Evolutionary conservation across 64 coral and sea anemone species (phyloP), one percentile per base, ranked within the genome.

Genomic region (Pocillopora damicornis): DNA sequence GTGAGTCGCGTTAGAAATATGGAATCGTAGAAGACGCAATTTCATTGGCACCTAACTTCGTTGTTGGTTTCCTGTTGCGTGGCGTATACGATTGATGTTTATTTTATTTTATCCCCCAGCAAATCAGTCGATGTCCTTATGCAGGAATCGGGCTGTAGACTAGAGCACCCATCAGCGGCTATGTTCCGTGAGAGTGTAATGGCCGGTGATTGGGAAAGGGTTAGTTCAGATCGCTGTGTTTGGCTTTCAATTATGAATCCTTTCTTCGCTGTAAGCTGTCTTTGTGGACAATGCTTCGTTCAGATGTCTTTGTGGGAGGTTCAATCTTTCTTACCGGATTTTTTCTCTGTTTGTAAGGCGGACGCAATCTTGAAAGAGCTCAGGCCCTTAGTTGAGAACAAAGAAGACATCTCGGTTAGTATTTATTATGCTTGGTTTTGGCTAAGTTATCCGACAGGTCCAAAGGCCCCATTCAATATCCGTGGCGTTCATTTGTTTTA

Each of bases 181-280:
- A 99, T 93, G 81, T 99, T 99, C 93, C 87, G 97, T 9, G 93
- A 99, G 60, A 99, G 97, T 75, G 91, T 99, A 5, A 90, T 99
- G 90, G 87, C 79, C 89, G 97, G 97, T 85, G 97, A 99, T 30
- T 99, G 97, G 97, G 93, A 94, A 80, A 82, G 88, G 93, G 97
- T 99, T 91, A 83, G 97, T 88, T 81, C 67, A n/a, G 67, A 71
- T 71, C 67, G 22, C 12, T 23, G 67, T 71, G 57, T 81, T 71
- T 91, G 79, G 57, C 80, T 57, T 76, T 76, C 80, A 76, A 91
- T 86, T 86, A 60, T 81, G 80, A 61, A 84, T 93, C 75, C 82
- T 61, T 90, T 22, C 66, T 61, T 90, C 58, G 73, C 73, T 72
- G 87, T 89, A 71, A 72, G 86, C 86, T 88, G 57, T 68, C 76